Conservation (phyloP, 2,113 vertebrate species). For the Neolamprologus sp. region DNA sequence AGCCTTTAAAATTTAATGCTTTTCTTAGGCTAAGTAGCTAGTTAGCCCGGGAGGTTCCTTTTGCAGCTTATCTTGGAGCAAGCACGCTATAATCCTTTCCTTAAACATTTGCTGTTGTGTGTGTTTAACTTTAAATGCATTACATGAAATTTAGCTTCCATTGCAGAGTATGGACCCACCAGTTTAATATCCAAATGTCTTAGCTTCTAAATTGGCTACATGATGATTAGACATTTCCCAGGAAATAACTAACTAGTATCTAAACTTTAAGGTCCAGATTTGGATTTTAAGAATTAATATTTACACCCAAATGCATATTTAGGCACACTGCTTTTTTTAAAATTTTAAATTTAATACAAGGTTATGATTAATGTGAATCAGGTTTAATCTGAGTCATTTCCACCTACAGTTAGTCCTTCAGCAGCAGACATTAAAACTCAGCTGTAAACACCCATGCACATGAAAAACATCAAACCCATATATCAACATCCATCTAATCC, state of each 20-base stretch:
- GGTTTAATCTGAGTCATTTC: not conserved
- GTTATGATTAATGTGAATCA: not conserved
- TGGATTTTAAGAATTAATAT: not conserved
- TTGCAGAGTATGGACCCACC: not conserved
- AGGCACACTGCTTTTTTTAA: not conserved
- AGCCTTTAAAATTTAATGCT: not conserved
- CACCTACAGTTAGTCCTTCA: not conserved
- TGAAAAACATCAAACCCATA: conserved; percentile 38
- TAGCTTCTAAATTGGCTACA: not conserved
- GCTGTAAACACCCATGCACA: conserved; percentile 53
- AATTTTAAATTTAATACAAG: not conserved
- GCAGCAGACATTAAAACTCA: conserved; percentile 45
- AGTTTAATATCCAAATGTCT: not conserved
- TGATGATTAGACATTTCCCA: not conserved
- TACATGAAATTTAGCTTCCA: not conserved
- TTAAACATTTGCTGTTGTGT: not conserved
- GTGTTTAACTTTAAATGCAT: not conserved
- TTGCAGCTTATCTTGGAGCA: not conserved
- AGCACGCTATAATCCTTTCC: not conserved
- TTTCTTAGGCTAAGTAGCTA: not conserved
- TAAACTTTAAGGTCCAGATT: not conserved
- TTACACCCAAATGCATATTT: not conserved
- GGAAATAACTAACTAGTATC: not conserved
- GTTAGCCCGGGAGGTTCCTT: not conserved
- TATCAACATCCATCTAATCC: conserved; percentile 64